phyloP scores from a whole-genome alignment of 2,888 invertebrate species.

The Adelognathus sp. region DNA sequence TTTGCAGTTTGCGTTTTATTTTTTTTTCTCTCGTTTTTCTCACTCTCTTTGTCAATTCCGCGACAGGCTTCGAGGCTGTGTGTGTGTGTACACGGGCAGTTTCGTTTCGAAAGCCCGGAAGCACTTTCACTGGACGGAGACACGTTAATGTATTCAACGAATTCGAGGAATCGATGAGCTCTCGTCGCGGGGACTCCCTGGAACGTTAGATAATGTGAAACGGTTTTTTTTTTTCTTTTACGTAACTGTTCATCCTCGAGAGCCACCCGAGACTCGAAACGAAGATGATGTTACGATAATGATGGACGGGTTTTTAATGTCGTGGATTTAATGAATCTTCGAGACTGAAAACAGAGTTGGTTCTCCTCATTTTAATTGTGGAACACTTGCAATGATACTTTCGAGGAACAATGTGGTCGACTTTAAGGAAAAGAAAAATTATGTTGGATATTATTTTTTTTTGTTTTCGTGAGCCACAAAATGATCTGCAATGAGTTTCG shows the following conservation, averaged over 20 bases:
- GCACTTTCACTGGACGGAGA: conserved; percentile 56
- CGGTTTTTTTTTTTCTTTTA: not conserved
- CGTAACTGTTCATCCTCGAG: not conserved
- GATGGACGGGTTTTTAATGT: not conserved
- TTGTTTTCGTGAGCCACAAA: no score
- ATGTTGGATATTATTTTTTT: not conserved
- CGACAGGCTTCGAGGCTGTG: not conserved
- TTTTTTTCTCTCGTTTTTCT: not conserved
- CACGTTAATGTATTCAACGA: conserved; percentile 31
- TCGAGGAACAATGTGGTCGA: no score
- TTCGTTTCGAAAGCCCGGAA: conserved; percentile 56
- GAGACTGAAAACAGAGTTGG: conserved; percentile 11
- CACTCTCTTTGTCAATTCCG: not conserved
- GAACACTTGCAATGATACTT: no score
- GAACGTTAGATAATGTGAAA: conserved; percentile 40
- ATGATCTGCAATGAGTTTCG: no score
- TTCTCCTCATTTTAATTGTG: not conserved
- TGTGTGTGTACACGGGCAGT: not conserved
- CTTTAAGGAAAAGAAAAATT: not conserved
- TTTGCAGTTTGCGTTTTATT: not conserved
- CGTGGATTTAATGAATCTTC: conserved; percentile 9
- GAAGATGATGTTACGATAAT: not conserved
- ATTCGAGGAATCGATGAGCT: conserved; percentile 39
- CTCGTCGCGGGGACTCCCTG: conserved; percentile 34
- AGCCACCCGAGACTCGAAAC: not conserved